Conservation (phyloP, 2,797 vertebrate genomes). For the Atherinosoma microstoma region DNA sequence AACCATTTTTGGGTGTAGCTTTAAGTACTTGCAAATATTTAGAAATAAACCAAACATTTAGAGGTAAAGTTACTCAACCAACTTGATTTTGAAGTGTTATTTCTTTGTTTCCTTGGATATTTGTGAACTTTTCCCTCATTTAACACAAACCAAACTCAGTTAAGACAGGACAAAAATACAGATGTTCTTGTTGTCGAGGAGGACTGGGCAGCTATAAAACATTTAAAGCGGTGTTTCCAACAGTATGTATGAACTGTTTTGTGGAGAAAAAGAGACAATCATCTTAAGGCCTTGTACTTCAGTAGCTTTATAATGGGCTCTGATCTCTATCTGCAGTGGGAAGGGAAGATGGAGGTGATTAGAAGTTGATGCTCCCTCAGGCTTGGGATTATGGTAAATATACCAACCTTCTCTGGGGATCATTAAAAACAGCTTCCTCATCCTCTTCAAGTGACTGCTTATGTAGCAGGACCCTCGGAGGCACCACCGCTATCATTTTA, state of each 20-base stretch:
- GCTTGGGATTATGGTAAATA: conserved; percentile 82
- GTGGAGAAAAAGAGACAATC: conserved; percentile 46
- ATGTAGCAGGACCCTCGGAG: conserved; percentile 60
- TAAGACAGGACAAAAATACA: too few relatives aligned
- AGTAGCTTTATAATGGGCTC: conserved; percentile 71
- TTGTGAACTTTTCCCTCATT: too few relatives aligned
- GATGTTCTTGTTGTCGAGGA: neutral
- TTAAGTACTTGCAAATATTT: too few relatives aligned
- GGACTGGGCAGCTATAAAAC: neutral
- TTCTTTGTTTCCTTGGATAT: too few relatives aligned
- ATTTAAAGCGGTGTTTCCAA: conserved; percentile 14
- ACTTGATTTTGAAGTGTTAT: too few relatives aligned
- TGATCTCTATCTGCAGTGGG: conserved; percentile 75
- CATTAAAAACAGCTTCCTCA: conserved; percentile 74
- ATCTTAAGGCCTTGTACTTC: conserved; percentile 66
- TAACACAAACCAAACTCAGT: too few relatives aligned
- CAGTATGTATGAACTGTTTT: conserved; percentile 23
- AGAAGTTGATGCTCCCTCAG: conserved; percentile 76
- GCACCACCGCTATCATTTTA: conserved; percentile 29
- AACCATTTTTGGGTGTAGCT: too few relatives aligned
- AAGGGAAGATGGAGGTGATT: conserved; percentile 77
- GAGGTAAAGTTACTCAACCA: too few relatives aligned
- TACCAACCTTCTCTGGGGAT: conserved; percentile 66
- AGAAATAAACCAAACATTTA: too few relatives aligned
- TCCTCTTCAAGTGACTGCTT: conserved; percentile 63